Percentiles rank a stretch among this genome's conserved stretches.
phyloP scores from a whole-genome alignment of 2,888 invertebrate genomes.

The Sarcophaga subvicina region DNA sequence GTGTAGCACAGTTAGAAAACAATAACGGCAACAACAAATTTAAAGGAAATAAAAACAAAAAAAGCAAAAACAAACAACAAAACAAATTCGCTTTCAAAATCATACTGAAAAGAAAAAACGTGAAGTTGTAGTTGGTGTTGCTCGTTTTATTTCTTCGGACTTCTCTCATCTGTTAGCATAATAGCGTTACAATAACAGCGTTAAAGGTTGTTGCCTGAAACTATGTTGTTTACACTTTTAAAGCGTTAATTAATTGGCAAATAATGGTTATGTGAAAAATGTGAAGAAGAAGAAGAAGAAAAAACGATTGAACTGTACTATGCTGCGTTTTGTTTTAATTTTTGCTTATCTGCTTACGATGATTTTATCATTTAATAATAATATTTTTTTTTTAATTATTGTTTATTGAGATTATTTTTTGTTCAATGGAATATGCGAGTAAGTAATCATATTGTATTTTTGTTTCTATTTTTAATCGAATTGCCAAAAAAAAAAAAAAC shows the following conservation, averaged over 20 bases:
- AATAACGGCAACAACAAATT: constrained; percentile 1
- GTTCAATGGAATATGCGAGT: neutral
- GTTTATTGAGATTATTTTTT: neutral
- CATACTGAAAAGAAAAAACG: constrained; percentile 28
- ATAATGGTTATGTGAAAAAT: constrained; percentile 38
- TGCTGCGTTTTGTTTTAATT: no score
- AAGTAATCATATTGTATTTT: neutral
- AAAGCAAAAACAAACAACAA: constrained; percentile 22
- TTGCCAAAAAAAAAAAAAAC: no score
- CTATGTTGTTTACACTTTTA: constrained; percentile 31
- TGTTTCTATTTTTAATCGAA: neutral
- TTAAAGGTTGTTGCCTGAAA: constrained; percentile 19
- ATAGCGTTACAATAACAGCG: constrained; percentile 18
- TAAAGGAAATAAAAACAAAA: constrained; percentile 9
- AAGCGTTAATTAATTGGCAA: constrained; percentile 65
- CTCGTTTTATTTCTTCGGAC: neutral
- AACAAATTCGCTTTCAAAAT: constrained; percentile 61
- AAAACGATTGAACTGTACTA: no score
- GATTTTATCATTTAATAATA: constrained; percentile 6
- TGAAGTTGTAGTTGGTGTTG: neutral
- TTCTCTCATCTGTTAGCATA: no score
- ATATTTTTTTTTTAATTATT: neutral
- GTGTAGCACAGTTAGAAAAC: no score
- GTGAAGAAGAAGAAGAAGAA: no score
- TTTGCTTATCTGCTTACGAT: no score